phyloP scores from a whole-genome alignment of 2,113 vertebrate genomes.

The Brachyhypopomus gauderio region DNA sequence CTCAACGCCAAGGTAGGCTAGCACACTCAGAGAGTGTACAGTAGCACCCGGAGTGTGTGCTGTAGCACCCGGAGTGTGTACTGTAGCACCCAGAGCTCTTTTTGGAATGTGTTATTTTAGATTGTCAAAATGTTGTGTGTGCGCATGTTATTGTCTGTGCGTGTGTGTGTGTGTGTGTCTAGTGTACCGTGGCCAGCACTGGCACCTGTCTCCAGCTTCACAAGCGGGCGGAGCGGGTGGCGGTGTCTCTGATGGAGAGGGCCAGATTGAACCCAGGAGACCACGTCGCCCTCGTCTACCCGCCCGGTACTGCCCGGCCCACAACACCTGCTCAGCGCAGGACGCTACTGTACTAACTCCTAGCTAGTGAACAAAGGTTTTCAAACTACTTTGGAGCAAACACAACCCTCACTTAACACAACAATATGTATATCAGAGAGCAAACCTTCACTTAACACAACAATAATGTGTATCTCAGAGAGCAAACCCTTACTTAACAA shows the following conservation, averaged over 20 bases:
- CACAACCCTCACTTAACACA: no score
- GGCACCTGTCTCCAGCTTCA: slow-evolving; percentile 92
- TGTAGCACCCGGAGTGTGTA: no score
- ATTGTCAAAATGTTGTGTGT: not conserved
- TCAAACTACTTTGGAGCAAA: no score
- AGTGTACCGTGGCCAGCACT: slow-evolving; percentile 89
- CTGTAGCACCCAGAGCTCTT: no score
- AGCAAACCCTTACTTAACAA: no score
- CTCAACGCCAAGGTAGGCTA: slow-evolving; percentile 88
- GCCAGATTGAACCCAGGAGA: slow-evolving; percentile 87
- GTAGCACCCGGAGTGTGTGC: not conserved
- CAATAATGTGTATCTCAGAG: no score
- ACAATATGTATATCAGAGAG: no score
- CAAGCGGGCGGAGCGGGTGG: slow-evolving; percentile 89
- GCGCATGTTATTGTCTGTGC: not conserved
- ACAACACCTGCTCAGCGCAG: no score
- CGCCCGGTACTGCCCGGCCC: slow-evolving; percentile 79
- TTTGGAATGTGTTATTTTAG: no score
- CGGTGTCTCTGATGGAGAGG: slow-evolving; percentile 82
- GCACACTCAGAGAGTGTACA: not conserved
- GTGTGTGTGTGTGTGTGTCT: slow-evolving; percentile 36
- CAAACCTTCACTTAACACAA: no score
- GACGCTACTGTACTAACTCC: no score
- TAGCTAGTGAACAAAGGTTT: no score
- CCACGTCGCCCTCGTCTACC: slow-evolving; percentile 92